Evolutionary conservation across 64 coral and sea anemone species (phyloP), one percentile per base, ranked within the genome.

Genomic region (Dendrophyllia cribrosa): DNA sequence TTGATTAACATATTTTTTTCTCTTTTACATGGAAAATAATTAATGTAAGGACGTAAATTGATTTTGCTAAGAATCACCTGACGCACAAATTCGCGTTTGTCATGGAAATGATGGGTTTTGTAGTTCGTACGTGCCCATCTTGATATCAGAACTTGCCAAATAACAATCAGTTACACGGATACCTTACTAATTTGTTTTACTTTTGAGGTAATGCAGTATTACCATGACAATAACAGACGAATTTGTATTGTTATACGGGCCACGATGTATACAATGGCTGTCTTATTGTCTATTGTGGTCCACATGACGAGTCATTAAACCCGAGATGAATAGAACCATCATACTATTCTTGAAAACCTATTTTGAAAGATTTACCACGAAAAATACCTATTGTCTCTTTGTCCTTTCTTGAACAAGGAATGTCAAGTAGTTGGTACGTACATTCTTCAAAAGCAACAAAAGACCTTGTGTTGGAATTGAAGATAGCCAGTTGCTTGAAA

Each of bases 181-280:
- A 84, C 14, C 45, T 84, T 66, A 67, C 77, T 84, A 67, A 82
- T 84, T 67, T 67, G 43, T 51, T 67, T 84, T 84, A 50, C 6
- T 19, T 20, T 84, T 51, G 10, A 66, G 80, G 19, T 51, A 20
- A 51, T 50, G 60, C 43, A 23, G 6, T 24, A 84, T 84, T 84
- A 66, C 60, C 80, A 84, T 84, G 34, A 84, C 80, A 84, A 84
- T 84, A 3, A 84, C 19, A 50, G 43, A 68, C 60, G 62, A 50
- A 11, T 43, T 79, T 46, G 17, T 24, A 66, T 84, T 84, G 61
- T 84, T 67, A 10, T 16, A n/a, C 44, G 45, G 80, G 24, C 80
- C 47, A 67, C 16, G 43, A 66, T 84, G 26, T 14, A 17, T 48
- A 84, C 80, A 84, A 84, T 84, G 3, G 80, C 4, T 22, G 23